Conservation (phyloP, 2,113 vertebrate genomes). For the Periophthalmodon schlosseri region DNA sequence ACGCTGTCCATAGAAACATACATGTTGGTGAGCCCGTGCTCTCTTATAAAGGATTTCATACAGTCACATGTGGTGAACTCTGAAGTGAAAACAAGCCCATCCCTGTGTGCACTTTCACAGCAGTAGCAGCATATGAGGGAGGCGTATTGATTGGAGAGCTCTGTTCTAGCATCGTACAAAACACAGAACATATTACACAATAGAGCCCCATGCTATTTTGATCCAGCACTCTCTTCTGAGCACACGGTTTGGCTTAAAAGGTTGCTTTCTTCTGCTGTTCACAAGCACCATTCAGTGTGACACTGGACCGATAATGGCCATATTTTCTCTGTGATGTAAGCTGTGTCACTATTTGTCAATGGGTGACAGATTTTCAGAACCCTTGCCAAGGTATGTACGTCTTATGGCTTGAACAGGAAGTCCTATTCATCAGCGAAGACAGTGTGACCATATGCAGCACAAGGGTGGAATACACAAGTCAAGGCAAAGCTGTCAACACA, state of each 20-base stretch:
- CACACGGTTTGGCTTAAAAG: slow-evolving; percentile 32
- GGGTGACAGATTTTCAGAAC: slow-evolving; percentile 37
- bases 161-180: slow-evolving; percentile 57
- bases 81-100: slow-evolving; percentile 58
- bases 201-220: slow-evolving; percentile 67
- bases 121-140: slow-evolving; percentile 58
- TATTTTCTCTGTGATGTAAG: slow-evolving; percentile 38
- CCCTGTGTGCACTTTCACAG: slow-evolving; percentile 37
- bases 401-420: slow-evolving; percentile 41
- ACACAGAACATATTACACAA: slow-evolving; percentile 73
- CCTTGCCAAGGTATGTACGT: slow-evolving; percentile 27
- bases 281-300: slow-evolving; percentile 36
- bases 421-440: slow-evolving; percentile 32
- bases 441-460: background rate
- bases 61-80: slow-evolving; percentile 61
- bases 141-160: slow-evolving; percentile 70
- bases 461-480: slow-evolving; percentile 10
- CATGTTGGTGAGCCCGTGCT: slow-evolving; percentile 31
- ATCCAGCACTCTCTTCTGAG: slow-evolving; percentile 42
- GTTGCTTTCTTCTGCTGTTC: slow-evolving; percentile 26
- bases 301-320: slow-evolving; percentile 25
- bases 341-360: slow-evolving; percentile 14
- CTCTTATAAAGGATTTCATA: slow-evolving; percentile 54
- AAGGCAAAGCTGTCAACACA: slow-evolving; percentile 11
- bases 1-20: slow-evolving; percentile 11